Evolutionary conservation across 2,888 invertebrate genomes (phyloP).

Genomic region (Lasioglossum oenotherae): DNA sequence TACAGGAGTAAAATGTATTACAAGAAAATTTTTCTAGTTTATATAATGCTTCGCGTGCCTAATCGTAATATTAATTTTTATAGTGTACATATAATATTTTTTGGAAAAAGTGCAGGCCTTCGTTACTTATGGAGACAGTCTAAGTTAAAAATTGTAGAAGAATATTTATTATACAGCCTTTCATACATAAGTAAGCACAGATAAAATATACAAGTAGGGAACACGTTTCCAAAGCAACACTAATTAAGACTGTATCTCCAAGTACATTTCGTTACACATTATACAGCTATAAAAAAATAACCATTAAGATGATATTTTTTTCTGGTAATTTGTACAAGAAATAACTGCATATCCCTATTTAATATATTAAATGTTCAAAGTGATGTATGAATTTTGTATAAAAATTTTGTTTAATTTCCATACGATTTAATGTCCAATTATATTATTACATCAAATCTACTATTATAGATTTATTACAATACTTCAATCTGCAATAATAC

Average conservation of each 20-base stretch:
- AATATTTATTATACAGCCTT: conserved; percentile 61
- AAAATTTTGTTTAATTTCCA: conserved; percentile 50
- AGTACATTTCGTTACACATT: conserved; percentile 49
- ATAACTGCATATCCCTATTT: conserved; percentile 42
- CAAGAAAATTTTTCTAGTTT: conserved; percentile 31
- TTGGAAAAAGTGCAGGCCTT: conserved; percentile 39
- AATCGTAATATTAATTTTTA: conserved; percentile 27
- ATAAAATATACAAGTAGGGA: conserved; percentile 52
- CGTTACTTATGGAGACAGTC: conserved; percentile 47
- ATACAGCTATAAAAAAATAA: conserved; percentile 59
- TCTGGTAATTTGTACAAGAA: conserved; percentile 53
- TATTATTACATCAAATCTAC: conserved; percentile 44
- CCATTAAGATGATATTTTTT: conserved; percentile 47
- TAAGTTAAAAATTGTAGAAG: conserved; percentile 60
- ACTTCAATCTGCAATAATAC: conserved; percentile 38
- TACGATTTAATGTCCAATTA: conserved; percentile 48
- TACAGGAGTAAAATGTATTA: conserved; percentile 30
- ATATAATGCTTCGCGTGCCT: conserved; percentile 20
- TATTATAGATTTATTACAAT: conserved; percentile 54
- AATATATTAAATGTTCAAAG: conserved; percentile 46
- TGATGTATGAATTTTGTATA: conserved; percentile 54
- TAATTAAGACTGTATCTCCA: conserved; percentile 49
- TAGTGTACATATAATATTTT: conserved; percentile 16
- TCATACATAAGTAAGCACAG: conserved; percentile 57
- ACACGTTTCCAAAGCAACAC: conserved; percentile 46